phyloP scores from a whole-genome alignment of 2,888 invertebrate species.

The Thelaira solivaga region DNA sequence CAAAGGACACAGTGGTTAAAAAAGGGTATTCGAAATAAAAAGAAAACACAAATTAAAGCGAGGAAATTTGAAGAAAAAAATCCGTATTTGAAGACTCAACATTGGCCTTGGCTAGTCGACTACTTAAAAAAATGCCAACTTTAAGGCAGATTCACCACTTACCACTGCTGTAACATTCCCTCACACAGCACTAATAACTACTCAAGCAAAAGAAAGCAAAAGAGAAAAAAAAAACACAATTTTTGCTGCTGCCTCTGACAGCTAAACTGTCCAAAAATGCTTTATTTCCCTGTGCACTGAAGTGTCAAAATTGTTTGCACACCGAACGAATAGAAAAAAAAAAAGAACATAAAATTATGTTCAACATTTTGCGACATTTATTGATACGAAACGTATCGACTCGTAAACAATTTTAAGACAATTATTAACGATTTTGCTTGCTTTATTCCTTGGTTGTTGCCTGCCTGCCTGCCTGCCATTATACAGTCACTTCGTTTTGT shows the following conservation, averaged over 20 bases:
- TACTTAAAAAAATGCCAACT: not conserved
- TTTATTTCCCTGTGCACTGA: conserved; percentile 38
- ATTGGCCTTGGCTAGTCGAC: not conserved
- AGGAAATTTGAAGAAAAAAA: too few species aligned
- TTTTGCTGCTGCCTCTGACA: not conserved
- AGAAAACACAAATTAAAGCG: not conserved
- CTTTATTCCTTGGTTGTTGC: not conserved
- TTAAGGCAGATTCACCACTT: not conserved
- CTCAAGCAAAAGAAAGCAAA: not conserved
- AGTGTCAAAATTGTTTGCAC: conserved; percentile 40
- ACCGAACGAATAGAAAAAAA: too few species aligned
- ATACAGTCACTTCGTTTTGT: too few species aligned
- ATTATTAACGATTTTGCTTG: conserved; percentile 25
- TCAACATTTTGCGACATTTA: conserved; percentile 28
- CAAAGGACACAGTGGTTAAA: conserved; percentile 2
- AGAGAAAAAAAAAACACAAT: not conserved
- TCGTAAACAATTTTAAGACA: conserved; percentile 34
- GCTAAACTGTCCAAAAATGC: conserved; percentile 17
- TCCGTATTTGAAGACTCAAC: too few species aligned
- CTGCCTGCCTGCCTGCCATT: too few species aligned
- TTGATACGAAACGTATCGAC: conserved; percentile 27
- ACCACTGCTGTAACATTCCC: too few species aligned
- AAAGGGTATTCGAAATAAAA: not conserved
- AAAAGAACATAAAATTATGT: not conserved
- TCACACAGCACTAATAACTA: not conserved